A percentile compares a stretch with the other conserved stretches of the same genome.
phyloP scores from a whole-genome alignment of 2,113 vertebrate species.

The Salvelinus namaycush region DNA sequence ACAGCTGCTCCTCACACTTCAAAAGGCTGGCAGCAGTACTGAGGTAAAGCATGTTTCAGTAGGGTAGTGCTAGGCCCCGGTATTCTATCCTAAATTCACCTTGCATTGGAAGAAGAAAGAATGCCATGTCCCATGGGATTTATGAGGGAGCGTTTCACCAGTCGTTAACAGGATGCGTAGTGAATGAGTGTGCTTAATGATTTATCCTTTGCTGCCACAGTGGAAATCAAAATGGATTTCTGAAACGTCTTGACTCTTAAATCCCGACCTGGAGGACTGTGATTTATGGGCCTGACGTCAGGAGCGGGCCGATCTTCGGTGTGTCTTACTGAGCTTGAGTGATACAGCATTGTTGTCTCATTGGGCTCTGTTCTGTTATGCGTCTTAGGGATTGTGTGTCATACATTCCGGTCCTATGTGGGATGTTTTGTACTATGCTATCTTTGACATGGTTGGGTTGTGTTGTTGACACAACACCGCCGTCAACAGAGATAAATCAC shows the following conservation, averaged over 20 bases:
- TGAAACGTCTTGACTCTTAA: constrained; percentile 65
- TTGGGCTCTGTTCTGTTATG: too few relatives aligned
- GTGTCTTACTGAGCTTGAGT: too few relatives aligned
- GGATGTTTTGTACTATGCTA: too few relatives aligned
- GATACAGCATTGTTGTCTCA: too few relatives aligned
- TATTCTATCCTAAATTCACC: constrained; percentile 27
- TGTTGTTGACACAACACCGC: too few relatives aligned
- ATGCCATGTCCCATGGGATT: constrained; percentile 31
- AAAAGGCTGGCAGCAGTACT: constrained; percentile 39
- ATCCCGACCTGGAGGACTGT: constrained; percentile 57
- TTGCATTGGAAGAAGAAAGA: not conserved
- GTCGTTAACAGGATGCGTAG: constrained; percentile 9
- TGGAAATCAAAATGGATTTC: constrained; percentile 74
- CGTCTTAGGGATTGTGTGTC: too few relatives aligned
- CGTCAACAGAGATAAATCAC: too few relatives aligned
- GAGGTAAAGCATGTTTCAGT: constrained; percentile 33
- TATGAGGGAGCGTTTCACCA: constrained; percentile 31
- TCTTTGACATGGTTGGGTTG: too few relatives aligned
- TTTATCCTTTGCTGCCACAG: constrained; percentile 61
- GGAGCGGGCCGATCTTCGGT: not conserved
- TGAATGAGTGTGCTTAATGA: constrained; percentile 58
- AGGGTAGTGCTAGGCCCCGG: constrained; percentile 34
- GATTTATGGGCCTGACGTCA: constrained; percentile 67
- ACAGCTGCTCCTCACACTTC: constrained; percentile 59
- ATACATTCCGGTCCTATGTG: too few relatives aligned